phyloP scores from a whole-genome alignment of 2,888 invertebrate species.

The Balanococcus diminutus region DNA sequence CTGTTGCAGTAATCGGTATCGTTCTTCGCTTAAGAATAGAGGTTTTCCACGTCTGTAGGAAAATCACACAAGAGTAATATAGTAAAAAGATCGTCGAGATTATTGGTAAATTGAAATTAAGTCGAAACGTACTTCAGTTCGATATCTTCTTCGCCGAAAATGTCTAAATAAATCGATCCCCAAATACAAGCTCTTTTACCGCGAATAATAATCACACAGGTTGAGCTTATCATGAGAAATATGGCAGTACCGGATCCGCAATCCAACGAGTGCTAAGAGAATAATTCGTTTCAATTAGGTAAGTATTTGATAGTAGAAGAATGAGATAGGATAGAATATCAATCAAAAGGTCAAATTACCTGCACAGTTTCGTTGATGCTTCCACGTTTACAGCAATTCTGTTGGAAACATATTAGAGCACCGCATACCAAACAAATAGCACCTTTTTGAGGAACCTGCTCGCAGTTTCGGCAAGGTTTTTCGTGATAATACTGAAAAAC shows the following conservation, averaged over 20 bases:
- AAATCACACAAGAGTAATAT: too few species aligned
- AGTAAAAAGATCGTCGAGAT: too few species aligned
- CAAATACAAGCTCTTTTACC: slow-evolving; percentile 92
- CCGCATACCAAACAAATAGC: slow-evolving; percentile 93
- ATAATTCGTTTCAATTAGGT: too few species aligned
- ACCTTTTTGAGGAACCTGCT: slow-evolving; percentile 86
- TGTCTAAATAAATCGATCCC: slow-evolving; percentile 97
- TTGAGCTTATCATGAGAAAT: slow-evolving; percentile 92
- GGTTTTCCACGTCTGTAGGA: slow-evolving; percentile 86
- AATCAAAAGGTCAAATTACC: slow-evolving; percentile 65
- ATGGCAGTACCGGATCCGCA: slow-evolving; percentile 97
- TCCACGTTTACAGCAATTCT: slow-evolving; percentile 82
- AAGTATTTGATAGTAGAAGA: too few species aligned
- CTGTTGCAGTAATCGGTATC: slow-evolving; percentile 88
- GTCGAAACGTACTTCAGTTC: slow-evolving; percentile 90
- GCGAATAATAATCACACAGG: slow-evolving; percentile 91
- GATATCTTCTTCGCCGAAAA: slow-evolving; percentile 97
- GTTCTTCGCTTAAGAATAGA: slow-evolving; percentile 86
- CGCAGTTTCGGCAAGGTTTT: slow-evolving; percentile 83
- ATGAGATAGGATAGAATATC: too few species aligned
- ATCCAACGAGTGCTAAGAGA: slow-evolving; percentile 79
- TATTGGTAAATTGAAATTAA: too few species aligned
- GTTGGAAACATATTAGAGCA: slow-evolving; percentile 87
- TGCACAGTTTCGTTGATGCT: slow-evolving; percentile 82
- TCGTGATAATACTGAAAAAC: slow-evolving; percentile 65